Evolutionary conservation across 1,140 invertebrate species (phyloP).

Genomic region (Agraylea sexmaculata): DNA sequence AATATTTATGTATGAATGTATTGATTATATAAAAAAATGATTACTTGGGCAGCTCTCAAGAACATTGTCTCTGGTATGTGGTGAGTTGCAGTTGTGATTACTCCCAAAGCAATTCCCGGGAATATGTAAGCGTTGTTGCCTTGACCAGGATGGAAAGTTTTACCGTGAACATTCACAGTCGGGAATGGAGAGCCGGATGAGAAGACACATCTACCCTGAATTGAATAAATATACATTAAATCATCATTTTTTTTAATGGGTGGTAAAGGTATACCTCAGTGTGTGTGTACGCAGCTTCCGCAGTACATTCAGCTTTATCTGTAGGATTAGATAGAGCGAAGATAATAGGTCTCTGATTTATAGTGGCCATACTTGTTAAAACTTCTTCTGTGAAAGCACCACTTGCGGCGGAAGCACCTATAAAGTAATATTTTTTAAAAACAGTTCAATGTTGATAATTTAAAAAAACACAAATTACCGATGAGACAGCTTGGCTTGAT

Average conservation of each 20-base stretch:
- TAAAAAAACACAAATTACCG: conserved; percentile 41
- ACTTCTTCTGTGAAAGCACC: conserved; percentile 83
- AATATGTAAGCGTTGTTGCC: conserved; percentile 97
- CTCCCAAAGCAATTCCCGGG: conserved; percentile 83
- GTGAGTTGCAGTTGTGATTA: conserved; percentile 74
- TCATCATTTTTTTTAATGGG: conserved; percentile 1
- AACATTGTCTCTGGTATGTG: conserved; percentile 86
- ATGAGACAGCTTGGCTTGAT: conserved; percentile 79
- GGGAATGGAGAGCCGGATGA: conserved; percentile 88
- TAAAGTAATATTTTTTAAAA: conserved; percentile 21
- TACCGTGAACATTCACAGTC: conserved; percentile 63
- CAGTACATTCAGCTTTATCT: conserved; percentile 91
- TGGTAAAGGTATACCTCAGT: conserved; percentile 56
- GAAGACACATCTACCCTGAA: conserved; percentile 77
- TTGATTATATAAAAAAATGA: conserved; percentile 28
- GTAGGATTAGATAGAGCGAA: conserved; percentile 96
- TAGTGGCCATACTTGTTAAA: conserved; percentile 71
- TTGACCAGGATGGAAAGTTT: conserved; percentile 79
- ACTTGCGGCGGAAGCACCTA: conserved; percentile 76
- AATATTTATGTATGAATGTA: conserved; percentile 2
- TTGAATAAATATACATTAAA: conserved; percentile 17
- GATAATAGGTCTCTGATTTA: conserved; percentile 80
- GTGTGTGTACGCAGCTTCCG: conserved; percentile 76
- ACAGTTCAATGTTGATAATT: background rate
- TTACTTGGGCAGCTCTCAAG: conserved; percentile 74